Evolutionary conservation across 2,113 vertebrate genomes (phyloP).

Genomic region (Mystacornis crossleyi): DNA sequence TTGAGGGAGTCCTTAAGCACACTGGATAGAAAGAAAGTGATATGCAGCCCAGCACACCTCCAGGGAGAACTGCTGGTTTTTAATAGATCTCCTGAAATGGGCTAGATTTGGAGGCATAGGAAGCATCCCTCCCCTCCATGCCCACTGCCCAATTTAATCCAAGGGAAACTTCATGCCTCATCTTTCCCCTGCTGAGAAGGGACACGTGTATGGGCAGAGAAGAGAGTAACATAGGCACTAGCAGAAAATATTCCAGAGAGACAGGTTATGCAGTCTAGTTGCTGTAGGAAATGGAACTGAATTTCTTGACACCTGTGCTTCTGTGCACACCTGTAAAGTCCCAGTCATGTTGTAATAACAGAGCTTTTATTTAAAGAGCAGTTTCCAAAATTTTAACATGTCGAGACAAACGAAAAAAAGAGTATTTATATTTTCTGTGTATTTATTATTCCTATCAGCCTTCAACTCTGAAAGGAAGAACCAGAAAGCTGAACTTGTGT

Average conservation of each 20-base stretch:
- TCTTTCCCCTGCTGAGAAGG: neutral
- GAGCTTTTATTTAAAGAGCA: neutral
- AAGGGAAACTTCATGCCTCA: neutral
- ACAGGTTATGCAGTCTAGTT: neutral
- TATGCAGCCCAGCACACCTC: neutral
- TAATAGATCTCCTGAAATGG: neutral
- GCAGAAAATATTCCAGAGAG: neutral
- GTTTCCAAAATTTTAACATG: neutral
- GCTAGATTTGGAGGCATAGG: neutral
- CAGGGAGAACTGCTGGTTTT: neutral
- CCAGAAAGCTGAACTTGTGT: neutral
- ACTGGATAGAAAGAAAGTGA: neutral
- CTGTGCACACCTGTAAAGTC: neutral
- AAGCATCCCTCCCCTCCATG: fast-evolving
- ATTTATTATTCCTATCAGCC: neutral
- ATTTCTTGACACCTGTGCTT: neutral
- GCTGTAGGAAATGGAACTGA: neutral
- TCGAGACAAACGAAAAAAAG: neutral
- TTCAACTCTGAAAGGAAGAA: neutral
- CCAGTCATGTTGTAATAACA: neutral
- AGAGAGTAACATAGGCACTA: neutral
- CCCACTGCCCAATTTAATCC: neutral
- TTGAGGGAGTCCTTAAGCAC: neutral
- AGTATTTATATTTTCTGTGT: neutral
- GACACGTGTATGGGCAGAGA: neutral